A percentile compares a stretch with the other conserved stretches of the same genome.
Conservation (phyloP, 2,797 vertebrate species). For the Cyprinodon diabolis region DNA sequence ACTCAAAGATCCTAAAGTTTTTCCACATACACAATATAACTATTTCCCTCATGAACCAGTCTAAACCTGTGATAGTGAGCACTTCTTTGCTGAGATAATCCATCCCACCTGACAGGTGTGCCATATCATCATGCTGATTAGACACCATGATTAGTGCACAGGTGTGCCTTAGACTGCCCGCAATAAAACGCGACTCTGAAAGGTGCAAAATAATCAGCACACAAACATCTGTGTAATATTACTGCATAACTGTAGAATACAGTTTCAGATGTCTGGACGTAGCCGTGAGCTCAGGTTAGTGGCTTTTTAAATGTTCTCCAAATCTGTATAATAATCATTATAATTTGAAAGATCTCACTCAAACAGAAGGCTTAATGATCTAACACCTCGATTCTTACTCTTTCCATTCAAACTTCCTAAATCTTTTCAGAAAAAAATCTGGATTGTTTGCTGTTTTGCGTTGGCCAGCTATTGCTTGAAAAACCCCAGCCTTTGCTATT, state of each 20-base stretch:
- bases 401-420: neutral
- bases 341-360: neutral
- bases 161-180: too few relatives aligned
- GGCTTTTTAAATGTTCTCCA: neutral
- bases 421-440: neutral
- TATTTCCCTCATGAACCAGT: too few relatives aligned
- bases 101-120: too few relatives aligned
- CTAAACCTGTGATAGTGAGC: too few relatives aligned
- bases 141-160: too few relatives aligned
- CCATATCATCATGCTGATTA: too few relatives aligned
- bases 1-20: too few relatives aligned
- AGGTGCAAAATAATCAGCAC: too few relatives aligned
- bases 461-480: neutral
- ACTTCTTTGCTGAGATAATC: too few relatives aligned
- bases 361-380: neutral
- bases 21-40: too few relatives aligned
- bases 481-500: neutral
- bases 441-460: neutral
- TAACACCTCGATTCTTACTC: neutral
- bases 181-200: too few relatives aligned
- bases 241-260: neutral
- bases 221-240: too few relatives aligned
- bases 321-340: neutral
- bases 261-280: neutral
- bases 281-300: neutral